Evolutionary conservation across 1,140 invertebrate genomes (phyloP), one percentile per base, ranked within the genome.

Genomic region (Acromyrmex charruanus): DNA sequence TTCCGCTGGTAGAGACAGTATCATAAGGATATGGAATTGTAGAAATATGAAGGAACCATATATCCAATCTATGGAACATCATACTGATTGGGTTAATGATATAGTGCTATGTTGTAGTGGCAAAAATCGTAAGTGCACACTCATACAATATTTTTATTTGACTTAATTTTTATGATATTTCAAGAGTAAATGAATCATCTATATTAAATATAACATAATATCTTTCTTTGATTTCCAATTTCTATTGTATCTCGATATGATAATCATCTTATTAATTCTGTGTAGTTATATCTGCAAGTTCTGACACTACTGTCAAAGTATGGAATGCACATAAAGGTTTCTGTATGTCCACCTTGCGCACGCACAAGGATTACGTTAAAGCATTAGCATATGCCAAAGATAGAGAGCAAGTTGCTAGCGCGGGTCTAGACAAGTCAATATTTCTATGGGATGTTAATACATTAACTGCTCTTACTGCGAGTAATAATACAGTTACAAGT

Each of bases 281-380:
- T 96, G 77, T 95, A 99, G 98, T 99, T 90, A 99, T 99, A 94
- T 99, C 99, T 80, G 99, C 99, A 3, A 99, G 99, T 93, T 99
- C 98, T 89, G 99, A 99, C 95, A 99, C 99, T 59, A 99, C 99
- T 55, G 99, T 99, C 0, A 99, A 99, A 96, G 98, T 99, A 74
- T 99, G 99, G 99, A 99, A 99, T 96, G 99, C 99, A 18, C 98
- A 99, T 88, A 99, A 99, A 97, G 99, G 99, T n/a, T 99, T 99
- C 94, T 99, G 99, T 94, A 99, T 99, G 98, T 99, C 98, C 0
- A 99, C 99, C 3, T 95, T 99, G 88, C 96, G 99, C 86, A 99
- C 99, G 49, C 99, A 99, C 94, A 99, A 99, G 93, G 99, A 99
- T 94, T 99, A 99, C 96, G 99, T 99, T 4, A 98, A 99, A 95